Base-by-base conservation (phyloP, 2,113 vertebrate species). In the Bos javanicus region DNA sequence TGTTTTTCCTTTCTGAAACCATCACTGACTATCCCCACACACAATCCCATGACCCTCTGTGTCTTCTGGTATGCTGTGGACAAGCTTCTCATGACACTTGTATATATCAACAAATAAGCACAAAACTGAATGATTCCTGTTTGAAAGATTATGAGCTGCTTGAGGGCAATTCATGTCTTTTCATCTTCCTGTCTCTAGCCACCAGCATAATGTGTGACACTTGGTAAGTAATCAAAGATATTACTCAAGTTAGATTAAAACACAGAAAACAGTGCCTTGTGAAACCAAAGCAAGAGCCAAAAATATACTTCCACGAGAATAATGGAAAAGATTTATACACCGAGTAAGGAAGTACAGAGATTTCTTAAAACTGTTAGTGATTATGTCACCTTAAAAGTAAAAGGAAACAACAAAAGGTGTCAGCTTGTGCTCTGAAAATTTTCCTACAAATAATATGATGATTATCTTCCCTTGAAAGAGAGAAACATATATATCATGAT, bases 311-410 rank as follows among this genome's bases (percentile, higher is more conserved):
- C 25, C 52, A 48, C 9, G 83, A 96, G 9, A 95, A 92, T 62
- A 67, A 92, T 88, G 78, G 2, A 60, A 48, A 91, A 96, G 52
- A 8, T 81, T 59, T 85, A 71, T 59, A n/a, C 4, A 80, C 62
- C 71, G 57, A 91, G 3, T 54, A 90, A 92, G 3, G 23, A 11
- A 33, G 3, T 48, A 97, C 23, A 84, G 84, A 52, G 2, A 96
- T 90, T 54, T 93, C 86, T 87, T 87, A 25, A 92, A 87, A 30
- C 36, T 90, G 19, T 52, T 80, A 48, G 11, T 57, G 33, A 76
- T 87, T 64, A 92, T 84, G 90, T 96, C 30, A 90, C 54, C 36
- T 76, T 95, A 86, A 96, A 81, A 87, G 23, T 62, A 48, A 95
- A 90, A 16, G 6, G 23, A 81, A 76, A 57, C 6, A 62, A 64